A percentile compares a stretch with the other conserved stretches of the same genome.
These are phyloP conservation scores for Malurus leucopterus DNA, from an alignment of 2,797 vertebrate genomes.

Conservation along the genomic window DNA sequence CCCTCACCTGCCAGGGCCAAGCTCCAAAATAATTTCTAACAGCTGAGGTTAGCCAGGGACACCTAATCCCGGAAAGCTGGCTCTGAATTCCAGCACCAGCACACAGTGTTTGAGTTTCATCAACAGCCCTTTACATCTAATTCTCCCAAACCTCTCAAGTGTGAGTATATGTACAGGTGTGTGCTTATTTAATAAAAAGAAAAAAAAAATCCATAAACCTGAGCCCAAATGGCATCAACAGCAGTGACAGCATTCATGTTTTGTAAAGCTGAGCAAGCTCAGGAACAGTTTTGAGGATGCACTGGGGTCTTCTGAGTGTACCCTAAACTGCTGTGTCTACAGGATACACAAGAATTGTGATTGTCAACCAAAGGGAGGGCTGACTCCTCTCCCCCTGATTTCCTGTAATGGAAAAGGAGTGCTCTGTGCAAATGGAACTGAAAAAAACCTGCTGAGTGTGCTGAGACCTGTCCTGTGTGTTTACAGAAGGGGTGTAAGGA, in stretches of 20 bases:
- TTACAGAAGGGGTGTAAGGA: background rate
- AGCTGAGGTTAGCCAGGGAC: slow-evolving; percentile 48
- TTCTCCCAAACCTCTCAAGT: background rate
- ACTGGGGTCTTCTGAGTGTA: background rate
- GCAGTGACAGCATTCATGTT: background rate
- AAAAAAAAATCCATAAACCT: background rate
- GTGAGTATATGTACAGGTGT: background rate
- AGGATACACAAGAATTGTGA: background rate
- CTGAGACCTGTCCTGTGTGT: background rate
- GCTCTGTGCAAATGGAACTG: background rate
- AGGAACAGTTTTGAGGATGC: background rate
- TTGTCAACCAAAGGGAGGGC: background rate
- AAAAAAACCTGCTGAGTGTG: background rate
- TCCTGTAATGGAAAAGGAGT: background rate
- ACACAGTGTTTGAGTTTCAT: background rate
- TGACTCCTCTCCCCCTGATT: background rate
- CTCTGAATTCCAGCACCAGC: slow-evolving; percentile 27
- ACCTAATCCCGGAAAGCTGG: slow-evolving; percentile 46
- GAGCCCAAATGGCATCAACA: background rate
- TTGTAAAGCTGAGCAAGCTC: background rate
- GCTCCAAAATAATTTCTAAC: slow-evolving; percentile 50
- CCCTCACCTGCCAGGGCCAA: slow-evolving; percentile 44
- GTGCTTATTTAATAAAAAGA: background rate
- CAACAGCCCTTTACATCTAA: background rate
- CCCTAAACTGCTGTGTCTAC: rapidly evolving